Evolutionary conservation across 2,888 invertebrate genomes (phyloP), one percentile per base, ranked within the genome.

Genomic region (Lasioglossum morio): DNA sequence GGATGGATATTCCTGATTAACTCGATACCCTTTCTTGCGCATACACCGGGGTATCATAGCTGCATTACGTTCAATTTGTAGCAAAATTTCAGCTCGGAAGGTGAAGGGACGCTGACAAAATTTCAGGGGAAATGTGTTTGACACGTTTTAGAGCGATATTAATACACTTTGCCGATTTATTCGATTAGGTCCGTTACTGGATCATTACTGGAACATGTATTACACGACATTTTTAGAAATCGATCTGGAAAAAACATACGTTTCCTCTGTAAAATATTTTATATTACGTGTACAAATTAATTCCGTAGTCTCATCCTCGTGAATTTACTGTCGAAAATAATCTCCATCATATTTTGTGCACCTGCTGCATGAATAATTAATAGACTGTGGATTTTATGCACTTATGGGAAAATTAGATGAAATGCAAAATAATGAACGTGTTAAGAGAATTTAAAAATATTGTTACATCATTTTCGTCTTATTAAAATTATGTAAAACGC

Each of bases 1-100:
- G 86, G 85, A 81, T 85, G 86, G 81, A 85, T 85, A 79, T 85
- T 85, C 86, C 85, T 85, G 89, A 91, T 90, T 90, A 91, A 91
- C 79, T 89, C 79, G 80, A 82, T 84, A 88, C 81, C 82, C 85
- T 77, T 86, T 85, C 86, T 86, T 86, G 76, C 85, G 76, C 79
- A 73, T 70, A 77, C 84, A 77, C 81, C 69, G 43, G 81, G 76
- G 85, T 85, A 86, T 85, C 81, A 85, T 76, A 73, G 74, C 81
- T 60, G 79, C 78, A 72, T 82, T 82, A 82, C 70, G 63, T 85
- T 73, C 82, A 85, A 85, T 85, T 87, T 87, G 82, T 70, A 87
- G 77, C 74, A 78, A 85, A 86, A 86, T 86, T 85, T 60, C 85
- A 27, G 75, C 60, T 60, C 60, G 30, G 30, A 76, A 60, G 60